Evolutionary conservation across 2,888 invertebrate genomes (phyloP), one percentile per base, ranked within the genome.

Genomic region (Bursaphelenchus okinawaensis): DNA sequence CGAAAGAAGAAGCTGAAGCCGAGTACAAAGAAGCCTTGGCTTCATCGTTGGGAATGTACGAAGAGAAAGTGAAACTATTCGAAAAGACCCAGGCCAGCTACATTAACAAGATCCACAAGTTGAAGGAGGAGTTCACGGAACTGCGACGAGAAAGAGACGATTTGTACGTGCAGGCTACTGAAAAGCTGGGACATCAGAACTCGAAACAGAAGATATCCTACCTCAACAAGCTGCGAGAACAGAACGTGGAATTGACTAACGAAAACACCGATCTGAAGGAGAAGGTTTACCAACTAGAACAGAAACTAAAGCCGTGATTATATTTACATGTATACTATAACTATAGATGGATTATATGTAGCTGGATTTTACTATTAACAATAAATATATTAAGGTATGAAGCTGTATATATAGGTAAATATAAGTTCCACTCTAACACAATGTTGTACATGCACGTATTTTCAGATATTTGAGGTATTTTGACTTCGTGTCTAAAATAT

Each of bases 141-240:
- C 8, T 26, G 12, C 31, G 20, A 12, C 12, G 50, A 56, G 16
- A 56, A 56, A 9, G 56, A 1, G 27, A 56, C 9, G 27, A 7
- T 8, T 23, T 50, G 12, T 7, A 4, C 12, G 0, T 40, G 20
- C 27, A 26, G 8, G 31, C 50, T 4, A 22, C 56, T n/a, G 27
- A 26, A 22, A 56, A 26, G 12, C 31, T n/a, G 12, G 28, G 63
- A 7, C 65, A 63, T 65, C n/a, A 16, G 12, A 63, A 65, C n/a
- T 23, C 1, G 20, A 27, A 60, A 23, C 63, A 63, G 27, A 63
- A 63, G 31, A 63, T 65, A 16, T 26, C 29, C 4, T 51, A 64
- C 61, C 12, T 63, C 1, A 51, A 63, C 54, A 50, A 50, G 4
- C 7, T 60, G 16, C 22, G 28, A 16, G 28, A 9, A 60, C 27